Percentiles rank a stretch among this genome's conserved stretches.
phyloP scores from a whole-genome alignment of 2,113 vertebrate genomes.

The Nothocercus nigrocapillus region DNA sequence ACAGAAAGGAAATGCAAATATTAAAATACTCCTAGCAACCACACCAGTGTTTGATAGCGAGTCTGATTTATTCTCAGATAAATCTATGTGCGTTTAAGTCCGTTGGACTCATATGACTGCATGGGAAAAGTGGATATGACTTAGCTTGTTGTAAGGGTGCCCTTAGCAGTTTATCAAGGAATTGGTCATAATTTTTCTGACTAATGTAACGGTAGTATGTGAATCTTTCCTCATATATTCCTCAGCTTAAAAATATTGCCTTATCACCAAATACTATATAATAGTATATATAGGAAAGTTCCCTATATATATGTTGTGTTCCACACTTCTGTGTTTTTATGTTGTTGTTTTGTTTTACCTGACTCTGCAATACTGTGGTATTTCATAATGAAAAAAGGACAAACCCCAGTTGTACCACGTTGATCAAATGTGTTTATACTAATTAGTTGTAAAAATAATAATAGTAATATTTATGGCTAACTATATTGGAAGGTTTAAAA shows the following conservation, averaged over 20 bases:
- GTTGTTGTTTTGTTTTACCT: background rate
- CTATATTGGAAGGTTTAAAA: background rate
- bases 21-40: conserved; percentile 3
- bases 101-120: background rate
- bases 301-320: background rate
- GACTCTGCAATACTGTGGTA: background rate
- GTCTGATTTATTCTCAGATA: background rate
- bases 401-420: background rate
- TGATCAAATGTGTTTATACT: background rate
- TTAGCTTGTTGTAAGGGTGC: background rate
- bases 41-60: background rate
- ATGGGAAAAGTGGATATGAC: background rate
- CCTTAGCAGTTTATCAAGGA: background rate
- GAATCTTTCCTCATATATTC: background rate
- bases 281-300: background rate
- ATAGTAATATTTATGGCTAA: background rate
- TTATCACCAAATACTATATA: background rate
- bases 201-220: background rate
- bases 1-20: conserved; percentile 50
- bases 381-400: background rate
- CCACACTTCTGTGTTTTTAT: background rate
- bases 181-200: background rate
- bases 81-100: background rate
- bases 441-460: background rate
- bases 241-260: background rate